Base-by-base conservation (phyloP, 2,888 invertebrate genomes). In the Patella caerulea region DNA sequence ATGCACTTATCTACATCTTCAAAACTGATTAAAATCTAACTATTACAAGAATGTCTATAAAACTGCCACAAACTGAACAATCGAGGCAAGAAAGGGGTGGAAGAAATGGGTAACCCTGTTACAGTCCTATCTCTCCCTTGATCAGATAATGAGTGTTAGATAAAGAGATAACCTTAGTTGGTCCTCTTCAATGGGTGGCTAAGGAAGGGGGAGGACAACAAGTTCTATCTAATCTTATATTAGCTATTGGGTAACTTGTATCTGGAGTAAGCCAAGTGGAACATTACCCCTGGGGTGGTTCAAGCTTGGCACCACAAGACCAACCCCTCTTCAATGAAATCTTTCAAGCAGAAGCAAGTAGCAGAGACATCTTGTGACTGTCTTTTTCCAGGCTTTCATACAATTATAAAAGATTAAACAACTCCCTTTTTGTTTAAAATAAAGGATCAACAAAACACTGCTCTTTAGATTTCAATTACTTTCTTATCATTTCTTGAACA, bases 291-390 rank as follows among this genome's bases (percentile, higher is more conserved):
- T 15, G 24, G 65, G 65, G 65, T 65, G 24, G 24, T 65, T 65
- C 55, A 34, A 34, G 29, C 24, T 56, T 59, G 74, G 59, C 65
- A 29, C 24, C 29, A 34, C 65, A 59, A 59, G 54, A 71, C 29
- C 70, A 53, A 70, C 75, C 71, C 75, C 70, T 73, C 55, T 70
- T 75, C 75, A 75, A 75, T 71, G 53, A 71, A 69, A 17, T 52
- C 74, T 24, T 12, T 53, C 59, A 74, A 65, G 74, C 75, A 70
- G 75, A 75, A 75, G 75, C 52, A 71, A 65, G 24, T 65, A 24
- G 65, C 24, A 19, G 24, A 65, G 65, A 65, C 65, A 65, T 19
- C 19, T 65, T 65, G 19, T 65, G 65, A 65, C 65, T 65, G 65
- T 65, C 65, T 24, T 65, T 65, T 65, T 65, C 24, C 19, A 65